Evolutionary conservation across 2,888 invertebrate species (phyloP).

Genomic region (Galerucella nymphaeae): DNA sequence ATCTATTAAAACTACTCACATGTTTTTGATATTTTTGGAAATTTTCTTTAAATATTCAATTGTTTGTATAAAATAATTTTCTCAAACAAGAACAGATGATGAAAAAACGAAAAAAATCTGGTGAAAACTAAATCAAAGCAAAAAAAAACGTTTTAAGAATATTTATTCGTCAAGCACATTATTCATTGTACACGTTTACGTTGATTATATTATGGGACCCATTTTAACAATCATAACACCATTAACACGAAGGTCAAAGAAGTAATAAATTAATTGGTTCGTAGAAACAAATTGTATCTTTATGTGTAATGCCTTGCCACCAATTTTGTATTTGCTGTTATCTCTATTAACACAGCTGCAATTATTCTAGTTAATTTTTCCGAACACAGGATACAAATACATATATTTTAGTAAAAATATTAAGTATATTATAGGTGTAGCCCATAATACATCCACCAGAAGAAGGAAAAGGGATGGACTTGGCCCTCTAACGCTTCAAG

Average conservation of each 20-base stretch:
- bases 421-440: neutral
- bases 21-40: too few relatives aligned
- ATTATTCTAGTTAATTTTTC: neutral
- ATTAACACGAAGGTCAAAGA: slow-evolving; percentile 43
- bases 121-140: neutral
- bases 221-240: slow-evolving; percentile 33
- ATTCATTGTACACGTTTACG: neutral
- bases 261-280: slow-evolving; percentile 44
- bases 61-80: too few relatives aligned
- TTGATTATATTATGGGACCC: slow-evolving; percentile 5
- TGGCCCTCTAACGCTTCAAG: too few relatives aligned
- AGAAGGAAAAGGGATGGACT: too few relatives aligned
- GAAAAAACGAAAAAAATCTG: neutral
- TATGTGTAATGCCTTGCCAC: slow-evolving; percentile 29
- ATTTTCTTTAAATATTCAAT: too few relatives aligned
- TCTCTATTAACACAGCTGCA: slow-evolving; percentile 12
- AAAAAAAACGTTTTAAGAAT: neutral
- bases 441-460: too few relatives aligned
- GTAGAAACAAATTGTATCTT: slow-evolving; percentile 38
- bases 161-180: neutral
- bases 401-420: neutral
- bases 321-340: slow-evolving; percentile 26
- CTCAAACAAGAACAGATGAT: neutral
- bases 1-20: too few relatives aligned
- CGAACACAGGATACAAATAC: neutral